Evolutionary conservation across 2,888 invertebrate species (phyloP).

Genomic region (Drosophila austrosaltans): DNA sequence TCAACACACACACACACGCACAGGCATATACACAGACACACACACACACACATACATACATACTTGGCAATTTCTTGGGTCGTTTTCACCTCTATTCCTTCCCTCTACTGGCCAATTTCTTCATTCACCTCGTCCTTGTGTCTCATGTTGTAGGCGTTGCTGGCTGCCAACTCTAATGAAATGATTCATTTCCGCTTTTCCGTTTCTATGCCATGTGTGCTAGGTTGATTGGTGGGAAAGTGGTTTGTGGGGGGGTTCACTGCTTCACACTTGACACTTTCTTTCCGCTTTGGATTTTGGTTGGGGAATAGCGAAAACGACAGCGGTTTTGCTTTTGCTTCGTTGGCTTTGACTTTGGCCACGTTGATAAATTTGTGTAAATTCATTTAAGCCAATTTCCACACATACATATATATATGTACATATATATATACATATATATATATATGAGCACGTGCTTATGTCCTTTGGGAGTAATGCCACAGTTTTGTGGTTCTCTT

Average conservation of each 20-base stretch:
- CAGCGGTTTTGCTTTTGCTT: conserved; percentile 63
- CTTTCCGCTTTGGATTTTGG: conserved; percentile 53
- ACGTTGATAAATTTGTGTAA: conserved; percentile 80
- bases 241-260: neutral
- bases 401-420: conserved; percentile 45
- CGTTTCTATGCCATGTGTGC: conserved; percentile 46
- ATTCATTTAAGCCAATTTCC: conserved; percentile 80
- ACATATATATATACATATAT: conserved; percentile 8
- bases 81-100: conserved; percentile 30
- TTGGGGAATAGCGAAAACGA: conserved; percentile 6
- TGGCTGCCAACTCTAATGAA: conserved; percentile 81
- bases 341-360: conserved; percentile 69
- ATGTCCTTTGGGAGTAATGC: conserved; percentile 73
- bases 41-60: conserved; percentile 64
- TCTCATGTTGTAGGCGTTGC: conserved; percentile 76
- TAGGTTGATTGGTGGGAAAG: no score
- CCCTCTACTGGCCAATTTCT: neutral
- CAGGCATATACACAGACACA: conserved; percentile 51
- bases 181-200: conserved; percentile 83
- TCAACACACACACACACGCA: conserved; percentile 58
- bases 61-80: conserved; percentile 70
- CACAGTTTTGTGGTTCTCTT: conserved; percentile 57
- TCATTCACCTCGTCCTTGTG: conserved; percentile 38
- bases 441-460: conserved; percentile 47
- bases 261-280: conserved; percentile 75